Conservation (phyloP, 2,113 vertebrate species). For the Laterallus jamaicensis region DNA sequence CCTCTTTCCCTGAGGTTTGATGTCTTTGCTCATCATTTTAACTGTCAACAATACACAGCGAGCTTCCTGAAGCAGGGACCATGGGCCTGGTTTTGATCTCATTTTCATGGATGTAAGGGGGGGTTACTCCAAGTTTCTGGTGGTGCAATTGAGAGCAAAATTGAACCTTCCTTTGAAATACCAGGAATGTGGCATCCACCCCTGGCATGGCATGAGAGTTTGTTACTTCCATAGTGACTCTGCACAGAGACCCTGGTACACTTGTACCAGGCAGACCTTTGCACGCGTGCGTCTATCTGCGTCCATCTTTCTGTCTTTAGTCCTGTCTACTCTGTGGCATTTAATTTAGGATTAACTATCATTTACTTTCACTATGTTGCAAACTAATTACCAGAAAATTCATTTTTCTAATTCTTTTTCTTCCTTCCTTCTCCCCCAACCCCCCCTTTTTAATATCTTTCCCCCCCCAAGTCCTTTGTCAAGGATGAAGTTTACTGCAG, state of each 20-base stretch:
- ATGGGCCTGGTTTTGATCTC: constrained; percentile 31
- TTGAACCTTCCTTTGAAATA: background rate
- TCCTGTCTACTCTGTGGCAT: background rate
- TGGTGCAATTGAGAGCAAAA: background rate
- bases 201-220: background rate
- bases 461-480: background rate
- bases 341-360: background rate
- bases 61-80: background rate
- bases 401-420: background rate
- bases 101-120: background rate
- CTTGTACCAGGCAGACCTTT: background rate
- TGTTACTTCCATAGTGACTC: background rate
- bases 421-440: too few species aligned
- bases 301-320: background rate
- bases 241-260: background rate
- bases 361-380: background rate
- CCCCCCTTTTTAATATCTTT: too few species aligned
- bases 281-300: background rate
- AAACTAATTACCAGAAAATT: constrained; percentile 29
- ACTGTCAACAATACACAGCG: constrained; percentile 20
- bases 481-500: background rate
- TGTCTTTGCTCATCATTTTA: constrained; percentile 43
- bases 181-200: background rate
- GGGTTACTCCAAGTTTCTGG: background rate
- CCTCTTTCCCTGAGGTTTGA: constrained; percentile 6